Conservation (phyloP, 64 coral and sea anemone species). For the Porites australiensis region DNA sequence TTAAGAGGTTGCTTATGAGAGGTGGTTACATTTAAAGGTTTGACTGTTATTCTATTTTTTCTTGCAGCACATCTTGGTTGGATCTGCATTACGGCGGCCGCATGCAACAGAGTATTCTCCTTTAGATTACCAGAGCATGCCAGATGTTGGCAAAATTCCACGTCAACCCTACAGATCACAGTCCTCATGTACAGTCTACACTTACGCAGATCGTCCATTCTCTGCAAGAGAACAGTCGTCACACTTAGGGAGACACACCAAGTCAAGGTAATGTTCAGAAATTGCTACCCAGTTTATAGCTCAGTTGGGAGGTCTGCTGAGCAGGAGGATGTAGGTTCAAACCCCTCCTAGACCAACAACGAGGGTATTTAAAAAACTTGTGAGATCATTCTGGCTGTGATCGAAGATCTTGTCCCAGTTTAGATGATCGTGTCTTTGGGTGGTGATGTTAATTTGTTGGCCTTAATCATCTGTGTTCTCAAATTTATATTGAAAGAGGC, state of each 20-base stretch:
- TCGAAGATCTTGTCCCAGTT: too few relatives aligned
- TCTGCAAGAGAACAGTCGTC: slow-evolving; percentile 65
- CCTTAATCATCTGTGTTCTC: too few relatives aligned
- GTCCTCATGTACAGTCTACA: slow-evolving; percentile 84
- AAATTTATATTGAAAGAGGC: too few relatives aligned
- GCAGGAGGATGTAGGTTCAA: too few relatives aligned
- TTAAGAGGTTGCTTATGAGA: too few relatives aligned
- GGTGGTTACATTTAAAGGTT: background rate
- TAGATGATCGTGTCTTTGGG: too few relatives aligned
- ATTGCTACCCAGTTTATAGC: too few relatives aligned
- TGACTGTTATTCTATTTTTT: background rate
- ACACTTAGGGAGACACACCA: slow-evolving; percentile 86
- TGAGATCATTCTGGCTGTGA: too few relatives aligned
- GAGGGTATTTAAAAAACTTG: too few relatives aligned
- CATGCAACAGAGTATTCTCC: slow-evolving; percentile 91
- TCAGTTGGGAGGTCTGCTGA: too few relatives aligned
- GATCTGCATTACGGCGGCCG: slow-evolving; percentile 93
- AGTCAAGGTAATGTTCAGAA: slow-evolving; percentile 71
- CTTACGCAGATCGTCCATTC: slow-evolving; percentile 79
- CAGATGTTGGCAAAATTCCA: slow-evolving; percentile 87
- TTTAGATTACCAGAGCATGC: slow-evolving; percentile 94
- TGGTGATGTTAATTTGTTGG: too few relatives aligned
- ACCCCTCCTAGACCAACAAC: too few relatives aligned
- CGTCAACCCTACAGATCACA: slow-evolving; percentile 77
- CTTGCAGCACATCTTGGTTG: slow-evolving; percentile 82